Base-by-base conservation (phyloP, 92 coral and sea anemone genomes). In the Palythoa grandiflora region DNA sequence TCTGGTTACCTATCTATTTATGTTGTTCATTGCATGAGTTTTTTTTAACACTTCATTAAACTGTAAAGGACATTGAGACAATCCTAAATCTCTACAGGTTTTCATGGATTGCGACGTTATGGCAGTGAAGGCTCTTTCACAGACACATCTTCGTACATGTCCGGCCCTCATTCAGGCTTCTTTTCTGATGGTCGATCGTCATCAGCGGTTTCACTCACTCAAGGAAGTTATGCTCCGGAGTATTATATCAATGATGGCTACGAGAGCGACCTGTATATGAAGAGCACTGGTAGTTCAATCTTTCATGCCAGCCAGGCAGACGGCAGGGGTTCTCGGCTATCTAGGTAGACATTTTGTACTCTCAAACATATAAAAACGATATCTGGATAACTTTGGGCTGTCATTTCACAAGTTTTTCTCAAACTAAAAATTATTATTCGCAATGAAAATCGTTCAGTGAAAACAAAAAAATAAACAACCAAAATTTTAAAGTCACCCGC, bases 191-290 rank as follows among this genome's bases (percentile, higher is more conserved):
- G 97, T 20, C 97, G 91, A 21, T 97, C 98, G 40, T 94, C 97
- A 1, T 97, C 99, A 15, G 94, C 92, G 72, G 73, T 93, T 36
- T 97, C 99, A 1, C 89, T 95, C 71, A 94, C 92, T 19, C 98
- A 97, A 63, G 99, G 99, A 13, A 97, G 99, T 84, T 97, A 97
- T 85, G 97, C 93, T 4, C 99, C 98, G 3, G 98, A 92, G 38
- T 87, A 95, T 71, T 95, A 96, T 86, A 5, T 92, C 66, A 95
- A 96, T 28, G 99, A 97, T 88, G 98, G 98, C n/a, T 95, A 93
- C 72, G 98, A 95, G 59, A 95, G 98, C 75, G 96, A 95, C 72
- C 88, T 73, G 53, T 91, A 93, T 77, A 71, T 95, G 39, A 88
- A 88, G n/a, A 95, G 98, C 74, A 50, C 85, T 51, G 98, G 96